Evolutionary conservation across 2,797 vertebrate species (phyloP).

Genomic region (Lutjanus campechanus): DNA sequence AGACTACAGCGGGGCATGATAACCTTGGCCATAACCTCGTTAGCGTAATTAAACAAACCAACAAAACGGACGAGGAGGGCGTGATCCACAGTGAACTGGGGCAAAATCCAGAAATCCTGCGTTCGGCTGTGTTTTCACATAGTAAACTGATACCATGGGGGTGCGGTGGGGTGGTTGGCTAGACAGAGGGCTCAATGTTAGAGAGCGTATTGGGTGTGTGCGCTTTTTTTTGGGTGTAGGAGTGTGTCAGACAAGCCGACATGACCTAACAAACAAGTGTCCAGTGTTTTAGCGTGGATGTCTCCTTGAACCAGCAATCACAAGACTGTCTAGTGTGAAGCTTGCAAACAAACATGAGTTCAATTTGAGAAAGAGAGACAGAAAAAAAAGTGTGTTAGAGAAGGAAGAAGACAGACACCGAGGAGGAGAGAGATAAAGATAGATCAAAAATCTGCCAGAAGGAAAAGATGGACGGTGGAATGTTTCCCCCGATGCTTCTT

Average conservation of each 20-base stretch:
- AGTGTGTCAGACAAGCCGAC: conserved; percentile 57
- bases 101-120: conserved; percentile 25
- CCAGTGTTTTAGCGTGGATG: conserved; percentile 57
- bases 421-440: conserved; percentile 35
- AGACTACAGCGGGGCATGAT: conserved; percentile 55
- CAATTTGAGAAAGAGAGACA: conserved; percentile 21
- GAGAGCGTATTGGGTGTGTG: conserved; percentile 32
- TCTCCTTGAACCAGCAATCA: conserved; percentile 63
- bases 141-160: conserved; percentile 20
- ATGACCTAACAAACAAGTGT: conserved; percentile 64
- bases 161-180: background rate
- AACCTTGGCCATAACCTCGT: conserved; percentile 75
- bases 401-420: background rate
- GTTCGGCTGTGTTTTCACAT: conserved; percentile 22
- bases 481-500: conserved; percentile 24
- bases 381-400: background rate
- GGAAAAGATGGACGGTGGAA: conserved; percentile 44
- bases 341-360: conserved; percentile 62
- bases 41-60: conserved; percentile 72
- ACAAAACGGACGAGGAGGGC: conserved; percentile 55
- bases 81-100: conserved; percentile 35
- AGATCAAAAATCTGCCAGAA: conserved; percentile 53
- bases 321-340: conserved; percentile 62
- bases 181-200: conserved; percentile 60
- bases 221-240: conserved; percentile 31